Evolutionary conservation across 2,113 vertebrate genomes (phyloP), one percentile per base, ranked within the genome.

Genomic region (Oreochromis spilurus): DNA sequence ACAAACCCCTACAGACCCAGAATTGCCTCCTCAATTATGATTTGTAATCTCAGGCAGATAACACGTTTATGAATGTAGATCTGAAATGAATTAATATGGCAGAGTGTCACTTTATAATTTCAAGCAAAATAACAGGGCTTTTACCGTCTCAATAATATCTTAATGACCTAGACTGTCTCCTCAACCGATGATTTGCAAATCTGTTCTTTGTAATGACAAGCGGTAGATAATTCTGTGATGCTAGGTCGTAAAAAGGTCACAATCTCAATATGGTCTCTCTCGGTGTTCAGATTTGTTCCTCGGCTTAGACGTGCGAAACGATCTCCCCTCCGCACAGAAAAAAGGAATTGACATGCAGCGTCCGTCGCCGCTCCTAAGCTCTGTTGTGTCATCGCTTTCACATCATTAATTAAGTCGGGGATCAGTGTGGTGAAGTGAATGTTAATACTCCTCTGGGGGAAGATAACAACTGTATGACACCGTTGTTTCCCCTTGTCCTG

Each of bases 381-480:
- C 87, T 91, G 91, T 94, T 93, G 89, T 94, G 89, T 93, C 94
- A 86, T 91, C 62, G 55, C 92, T 90, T 91, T 94, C 91, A 94
- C 91, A 94, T 95, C 91, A 93, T 94, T 95, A 94, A 95, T 95
- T 94, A 94, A 91, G 93, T 86, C 58, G 62, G 83, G 85, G 91
- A 93, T 91, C 88, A 90, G 86, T 52, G 85, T 53, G 54, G 58
- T 21, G 54, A 81, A 82, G 84, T 80, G 93, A 93, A 94, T 94
- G 91, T 89, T 94, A 90, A 94, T 92, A 81, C 83, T 92, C 88
- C 91, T 83, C 60, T 10, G 83, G 90, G 72, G 88, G 84, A 43
- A 79, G 92, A 91, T 90, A 90, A 89, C 75, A 75, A 90, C 81
- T 87, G 91, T 89, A 87, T 21, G 70, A 87, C 29, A 3, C 82